These are phyloP conservation scores for Caenorhabditis sp. DNA, from an alignment of 2,888 invertebrate species.

Conservation along the genomic window DNA sequence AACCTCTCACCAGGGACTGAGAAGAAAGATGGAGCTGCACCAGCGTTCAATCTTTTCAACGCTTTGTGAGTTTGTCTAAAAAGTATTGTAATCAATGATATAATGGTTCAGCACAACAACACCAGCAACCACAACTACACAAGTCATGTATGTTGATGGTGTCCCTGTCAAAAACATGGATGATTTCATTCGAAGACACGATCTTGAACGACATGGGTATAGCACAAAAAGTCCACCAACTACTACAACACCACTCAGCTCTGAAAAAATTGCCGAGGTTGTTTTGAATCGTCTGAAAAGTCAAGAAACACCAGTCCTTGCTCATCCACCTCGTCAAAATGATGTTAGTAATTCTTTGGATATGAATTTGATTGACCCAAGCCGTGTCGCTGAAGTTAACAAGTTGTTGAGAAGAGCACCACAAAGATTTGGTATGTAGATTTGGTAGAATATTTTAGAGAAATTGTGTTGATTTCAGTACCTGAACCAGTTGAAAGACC, in stretches of 20 bases:
- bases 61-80: constrained; percentile 47
- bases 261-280: constrained; percentile 41
- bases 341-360: constrained; percentile 42
- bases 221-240: constrained; percentile 38
- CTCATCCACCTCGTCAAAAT: constrained; percentile 4
- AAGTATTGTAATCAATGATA: too few species aligned
- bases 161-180: constrained; percentile 47
- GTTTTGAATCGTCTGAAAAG: constrained; percentile 31
- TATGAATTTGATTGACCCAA: constrained; percentile 48
- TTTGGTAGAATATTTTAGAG: not conserved
- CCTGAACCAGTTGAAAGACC: not conserved
- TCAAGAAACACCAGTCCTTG: constrained; percentile 4
- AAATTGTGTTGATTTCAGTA: not conserved
- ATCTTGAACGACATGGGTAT: constrained; percentile 41
- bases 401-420: constrained; percentile 49
- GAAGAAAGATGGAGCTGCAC: constrained; percentile 1
- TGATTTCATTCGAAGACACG: constrained; percentile 39
- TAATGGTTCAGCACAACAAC: constrained; percentile 29
- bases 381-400: constrained; percentile 47
- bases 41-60: constrained; percentile 21
- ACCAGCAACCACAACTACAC: constrained; percentile 29
- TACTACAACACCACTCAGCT: constrained; percentile 26
- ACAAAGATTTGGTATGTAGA: constrained; percentile 39
- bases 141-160: constrained; percentile 47
- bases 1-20: not conserved